These are phyloP conservation scores for Pygocentrus nattereri DNA, from an alignment of 2,797 vertebrate genomes.

Conservation along the genomic window DNA sequence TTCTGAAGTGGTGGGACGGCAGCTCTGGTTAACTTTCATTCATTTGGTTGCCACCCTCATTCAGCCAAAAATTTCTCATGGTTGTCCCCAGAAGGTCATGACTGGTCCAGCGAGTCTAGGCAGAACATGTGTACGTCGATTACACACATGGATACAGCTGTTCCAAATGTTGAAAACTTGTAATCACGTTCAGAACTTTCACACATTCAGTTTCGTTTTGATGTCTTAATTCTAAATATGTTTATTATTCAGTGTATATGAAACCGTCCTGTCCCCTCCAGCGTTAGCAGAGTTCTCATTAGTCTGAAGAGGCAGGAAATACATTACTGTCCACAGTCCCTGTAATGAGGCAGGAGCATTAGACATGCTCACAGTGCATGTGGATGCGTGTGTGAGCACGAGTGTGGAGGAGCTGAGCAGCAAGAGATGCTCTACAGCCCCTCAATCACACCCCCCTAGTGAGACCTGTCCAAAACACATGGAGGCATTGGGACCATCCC, in stretches of 20 bases:
- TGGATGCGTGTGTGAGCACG: background rate
- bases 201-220: background rate
- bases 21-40: no score
- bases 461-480: background rate
- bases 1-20: no score
- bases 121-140: no score
- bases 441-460: background rate
- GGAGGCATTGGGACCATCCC: background rate
- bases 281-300: constrained; percentile 3
- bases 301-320: constrained; percentile 2
- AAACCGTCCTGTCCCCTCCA: background rate
- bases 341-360: background rate
- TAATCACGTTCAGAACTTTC: no score
- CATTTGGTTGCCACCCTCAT: no score
- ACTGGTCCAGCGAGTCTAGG: no score
- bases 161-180: no score
- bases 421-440: background rate
- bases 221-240: background rate
- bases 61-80: no score
- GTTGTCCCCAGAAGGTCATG: no score
- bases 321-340: constrained; percentile 3
- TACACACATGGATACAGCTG: no score
- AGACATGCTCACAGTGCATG: background rate
- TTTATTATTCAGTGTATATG: background rate
- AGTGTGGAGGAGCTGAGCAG: background rate